A percentile compares a stretch with the other conserved stretches of the same genome.
Evolutionary conservation across 1,140 invertebrate species (phyloP).

Genomic region (Drosophila pruinosa): DNA sequence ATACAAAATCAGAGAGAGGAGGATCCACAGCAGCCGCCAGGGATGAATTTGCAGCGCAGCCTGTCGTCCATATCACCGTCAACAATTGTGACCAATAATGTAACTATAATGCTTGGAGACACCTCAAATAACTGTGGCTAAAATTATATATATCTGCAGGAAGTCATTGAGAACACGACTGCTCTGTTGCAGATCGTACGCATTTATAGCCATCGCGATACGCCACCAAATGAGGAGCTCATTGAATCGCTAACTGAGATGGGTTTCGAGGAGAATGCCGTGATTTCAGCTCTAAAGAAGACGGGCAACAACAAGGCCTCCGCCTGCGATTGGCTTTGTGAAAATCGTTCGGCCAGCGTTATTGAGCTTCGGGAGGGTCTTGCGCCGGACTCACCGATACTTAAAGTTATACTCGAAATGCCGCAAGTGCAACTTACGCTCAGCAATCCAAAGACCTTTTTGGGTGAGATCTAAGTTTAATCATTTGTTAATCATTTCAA

Average conservation of each 20-base stretch:
- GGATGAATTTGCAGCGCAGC: conserved; percentile 62
- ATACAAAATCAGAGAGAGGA: conserved; percentile 75
- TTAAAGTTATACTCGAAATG: conserved; percentile 78
- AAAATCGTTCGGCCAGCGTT: conserved; percentile 72
- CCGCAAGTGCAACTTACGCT: conserved; percentile 81
- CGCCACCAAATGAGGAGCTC: conserved; percentile 65
- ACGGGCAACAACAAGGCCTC: conserved; percentile 81
- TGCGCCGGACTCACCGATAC: conserved; percentile 76
- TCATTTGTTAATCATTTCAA: not conserved
- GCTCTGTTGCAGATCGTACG: conserved; percentile 80
- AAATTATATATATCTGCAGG: conserved; percentile 40
- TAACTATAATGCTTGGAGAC: conserved; percentile 9
- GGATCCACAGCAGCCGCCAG: conserved; percentile 21
- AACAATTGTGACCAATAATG: conserved; percentile 71
- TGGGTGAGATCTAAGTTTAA: conserved; percentile 50
- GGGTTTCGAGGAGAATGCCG: conserved; percentile 75
- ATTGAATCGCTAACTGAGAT: conserved; percentile 71
- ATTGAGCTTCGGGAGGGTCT: conserved; percentile 76
- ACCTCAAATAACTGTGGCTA: not conserved
- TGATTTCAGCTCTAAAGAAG: conserved; percentile 66
- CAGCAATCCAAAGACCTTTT: conserved; percentile 79
- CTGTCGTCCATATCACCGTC: conserved; percentile 72
- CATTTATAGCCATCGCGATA: conserved; percentile 77
- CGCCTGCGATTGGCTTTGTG: conserved; percentile 82
- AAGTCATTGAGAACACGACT: conserved; percentile 71